Conservation (phyloP, 2,888 invertebrate genomes). For the Rhagonycha fulva region DNA sequence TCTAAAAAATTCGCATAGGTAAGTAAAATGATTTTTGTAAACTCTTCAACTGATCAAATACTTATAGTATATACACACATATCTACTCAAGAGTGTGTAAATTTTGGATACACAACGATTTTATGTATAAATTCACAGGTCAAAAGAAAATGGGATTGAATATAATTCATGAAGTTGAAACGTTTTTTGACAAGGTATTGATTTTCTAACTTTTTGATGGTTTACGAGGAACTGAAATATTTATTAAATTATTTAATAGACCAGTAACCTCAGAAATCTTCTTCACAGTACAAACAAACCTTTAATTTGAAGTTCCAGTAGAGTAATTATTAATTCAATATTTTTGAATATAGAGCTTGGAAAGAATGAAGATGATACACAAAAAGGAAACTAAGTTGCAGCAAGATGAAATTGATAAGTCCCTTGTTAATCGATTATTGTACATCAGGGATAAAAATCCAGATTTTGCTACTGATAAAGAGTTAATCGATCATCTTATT, state of each 20-base stretch:
- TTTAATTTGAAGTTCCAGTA: too few species aligned
- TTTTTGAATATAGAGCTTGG: not conserved
- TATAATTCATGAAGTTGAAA: too few species aligned
- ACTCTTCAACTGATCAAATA: not conserved
- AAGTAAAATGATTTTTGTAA: too few species aligned
- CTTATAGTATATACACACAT: constrained; percentile 14
- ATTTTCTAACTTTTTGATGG: too few species aligned
- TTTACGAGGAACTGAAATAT: too few species aligned
- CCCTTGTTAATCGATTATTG: constrained; percentile 36
- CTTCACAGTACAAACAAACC: too few species aligned
- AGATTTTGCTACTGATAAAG: constrained; percentile 27
- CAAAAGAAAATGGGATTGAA: not conserved
- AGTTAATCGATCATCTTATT: constrained; percentile 37
- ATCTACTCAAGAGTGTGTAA: constrained; percentile 13
- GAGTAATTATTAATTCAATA: too few species aligned
- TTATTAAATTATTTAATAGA: not conserved
- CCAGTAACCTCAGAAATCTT: not conserved
- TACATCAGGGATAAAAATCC: constrained; percentile 34
- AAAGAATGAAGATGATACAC: not conserved
- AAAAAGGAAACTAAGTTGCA: not conserved
- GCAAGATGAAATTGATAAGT: not conserved
- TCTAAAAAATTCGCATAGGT: not conserved
- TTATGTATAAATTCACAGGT: not conserved
- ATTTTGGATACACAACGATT: constrained; percentile 22
- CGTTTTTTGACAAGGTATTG: too few species aligned